Evolutionary conservation across 2,888 invertebrate species (phyloP), one percentile per base, ranked within the genome.

Genomic region (Malacosoma neustria): DNA sequence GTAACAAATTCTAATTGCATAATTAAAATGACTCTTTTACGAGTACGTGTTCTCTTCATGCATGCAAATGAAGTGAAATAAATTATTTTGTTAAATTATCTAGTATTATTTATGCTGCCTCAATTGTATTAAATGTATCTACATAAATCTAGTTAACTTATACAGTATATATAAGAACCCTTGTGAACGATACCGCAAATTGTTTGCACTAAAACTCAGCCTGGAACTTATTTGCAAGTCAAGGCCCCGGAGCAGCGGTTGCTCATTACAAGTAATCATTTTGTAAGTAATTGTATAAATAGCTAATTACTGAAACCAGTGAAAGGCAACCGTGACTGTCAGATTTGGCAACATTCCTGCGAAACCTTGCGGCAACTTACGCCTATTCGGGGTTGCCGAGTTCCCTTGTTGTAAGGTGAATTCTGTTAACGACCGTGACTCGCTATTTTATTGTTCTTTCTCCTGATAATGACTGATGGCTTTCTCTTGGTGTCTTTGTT

Each of bases 391-490:
- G 59, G 45, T 45, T 46, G 49, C 45, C 49, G 55, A 54, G 52
- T 66, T 60, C 61, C 57, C 54, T 61, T 57, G 59, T 65, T 68
- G 59, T 65, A 60, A 61, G 69, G 70, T 71, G 69, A 59, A 68
- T 74, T 70, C 67, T 59, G 69, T 65, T 79, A 81, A 81, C 82
- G 79, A 77, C 69, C 68, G 56, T 84, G 82, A 84, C 68, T 73
- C 51, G 72, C 57, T 47, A 54, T 65, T 82, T 74, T 68, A 82
- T 84, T 82, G 77, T 82, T 77, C 75, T 68, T 66, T 61, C 61
- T 61, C 55, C 66, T 74, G 79, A 71, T 84, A 84, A 82, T 84
- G 84, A 80, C 68, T 73, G 80, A 81, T 82, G 80, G 69, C 70
- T 80, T 73, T 72, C 69, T 64, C 72, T 52, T 56, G 61, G 61